Evolutionary conservation across 2,113 vertebrate genomes (phyloP).

Genomic region (Turdus rufiventris): DNA sequence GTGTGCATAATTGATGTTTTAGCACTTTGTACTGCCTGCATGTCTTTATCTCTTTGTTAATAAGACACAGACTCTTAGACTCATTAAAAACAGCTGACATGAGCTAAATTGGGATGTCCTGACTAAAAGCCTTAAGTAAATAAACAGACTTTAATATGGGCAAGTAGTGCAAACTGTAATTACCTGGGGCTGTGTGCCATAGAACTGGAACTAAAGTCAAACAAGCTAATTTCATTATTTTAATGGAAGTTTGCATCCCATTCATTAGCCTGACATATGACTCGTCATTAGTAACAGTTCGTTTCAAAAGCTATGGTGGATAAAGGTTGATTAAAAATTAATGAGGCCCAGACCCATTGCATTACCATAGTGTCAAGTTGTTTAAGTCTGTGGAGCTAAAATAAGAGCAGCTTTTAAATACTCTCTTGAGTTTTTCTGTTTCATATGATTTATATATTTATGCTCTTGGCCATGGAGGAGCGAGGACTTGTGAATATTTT

Average conservation of each 20-base stretch:
- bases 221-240: slow-evolving; percentile 76
- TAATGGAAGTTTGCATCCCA: slow-evolving; percentile 69
- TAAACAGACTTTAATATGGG: slow-evolving; percentile 56
- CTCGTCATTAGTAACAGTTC: slow-evolving; percentile 75
- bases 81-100: slow-evolving; percentile 53
- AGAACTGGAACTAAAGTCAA: slow-evolving; percentile 66
- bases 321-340: slow-evolving; percentile 76
- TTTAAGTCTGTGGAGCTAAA: not conserved
- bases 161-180: slow-evolving; percentile 56
- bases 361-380: not conserved
- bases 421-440: not conserved
- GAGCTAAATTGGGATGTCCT: slow-evolving; percentile 58
- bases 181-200: slow-evolving; percentile 58
- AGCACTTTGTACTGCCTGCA: not conserved
- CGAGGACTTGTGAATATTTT: not conserved
- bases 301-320: slow-evolving; percentile 70
- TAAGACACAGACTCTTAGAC: slow-evolving; percentile 26
- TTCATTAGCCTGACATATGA: slow-evolving; percentile 77
- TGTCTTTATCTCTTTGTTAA: slow-evolving; percentile 56
- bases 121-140: slow-evolving; percentile 69
- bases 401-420: not conserved
- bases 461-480: not conserved
- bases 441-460: not conserved
- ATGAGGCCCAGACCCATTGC: slow-evolving; percentile 44
- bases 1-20: slow-evolving; percentile 1